Evolutionary conservation across 1,140 invertebrate species (phyloP).

Genomic region (Pogonomyrmex barbatus): DNA sequence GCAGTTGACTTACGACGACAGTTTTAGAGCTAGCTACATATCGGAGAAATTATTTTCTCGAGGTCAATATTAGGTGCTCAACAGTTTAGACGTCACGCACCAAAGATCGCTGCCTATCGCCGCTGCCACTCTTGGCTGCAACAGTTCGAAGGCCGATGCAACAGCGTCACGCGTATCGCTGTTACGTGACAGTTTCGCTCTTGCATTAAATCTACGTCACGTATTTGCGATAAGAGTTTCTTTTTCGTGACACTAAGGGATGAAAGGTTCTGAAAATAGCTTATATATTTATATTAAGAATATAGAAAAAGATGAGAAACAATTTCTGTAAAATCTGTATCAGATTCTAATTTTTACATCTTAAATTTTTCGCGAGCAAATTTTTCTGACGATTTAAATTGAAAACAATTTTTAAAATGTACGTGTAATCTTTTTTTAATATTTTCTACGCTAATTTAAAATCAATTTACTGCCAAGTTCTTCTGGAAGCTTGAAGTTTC

Average conservation of each 20-base stretch:
- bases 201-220: not conserved
- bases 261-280: not conserved
- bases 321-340: slow-evolving; percentile 4
- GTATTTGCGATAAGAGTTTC: not conserved
- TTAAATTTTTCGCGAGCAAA: not conserved
- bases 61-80: slow-evolving; percentile 50
- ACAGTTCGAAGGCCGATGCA: slow-evolving; percentile 22
- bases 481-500: not conserved
- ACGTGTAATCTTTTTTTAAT: not conserved
- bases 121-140: not conserved
- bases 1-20: slow-evolving; percentile 34
- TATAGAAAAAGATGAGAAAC: too few species aligned
- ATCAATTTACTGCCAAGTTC: not conserved
- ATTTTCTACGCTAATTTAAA: not conserved
- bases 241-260: not conserved
- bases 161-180: slow-evolving; percentile 29
- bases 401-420: not conserved
- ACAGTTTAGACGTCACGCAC: slow-evolving; percentile 19
- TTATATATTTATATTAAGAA: not conserved
- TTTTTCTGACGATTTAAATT: not conserved
- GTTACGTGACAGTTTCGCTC: slow-evolving; percentile 26
- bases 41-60: slow-evolving; percentile 55
- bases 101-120: not conserved
- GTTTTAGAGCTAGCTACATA: slow-evolving; percentile 34
- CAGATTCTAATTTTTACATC: not conserved